Evolutionary conservation across 2,888 invertebrate genomes (phyloP).

Genomic region (Dolomedes plantarius): DNA sequence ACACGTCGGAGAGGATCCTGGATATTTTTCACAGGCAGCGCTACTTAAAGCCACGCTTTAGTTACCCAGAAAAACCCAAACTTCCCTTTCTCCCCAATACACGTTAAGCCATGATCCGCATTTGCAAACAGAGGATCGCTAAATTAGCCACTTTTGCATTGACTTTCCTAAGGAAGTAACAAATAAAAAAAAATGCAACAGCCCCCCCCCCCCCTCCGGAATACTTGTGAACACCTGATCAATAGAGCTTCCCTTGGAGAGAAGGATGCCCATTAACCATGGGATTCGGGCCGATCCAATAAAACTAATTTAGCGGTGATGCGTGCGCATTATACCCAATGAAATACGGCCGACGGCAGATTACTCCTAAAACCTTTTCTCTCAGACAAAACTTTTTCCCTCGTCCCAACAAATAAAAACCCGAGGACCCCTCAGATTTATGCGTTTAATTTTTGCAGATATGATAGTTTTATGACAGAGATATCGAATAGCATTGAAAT

Average conservation of each 20-base stretch:
- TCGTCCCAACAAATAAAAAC: constrained; percentile 38
- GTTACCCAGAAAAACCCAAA: neutral
- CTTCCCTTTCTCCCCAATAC: neutral
- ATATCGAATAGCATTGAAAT: constrained; percentile 19
- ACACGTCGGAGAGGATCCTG: neutral
- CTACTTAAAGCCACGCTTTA: neutral
- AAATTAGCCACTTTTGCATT: constrained; percentile 12
- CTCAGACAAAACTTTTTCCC: constrained; percentile 36
- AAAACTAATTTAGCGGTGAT: constrained; percentile 70
- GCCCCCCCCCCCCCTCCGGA: neutral
- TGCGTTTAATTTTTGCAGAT: constrained; percentile 71
- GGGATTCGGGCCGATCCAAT: constrained; percentile 63
- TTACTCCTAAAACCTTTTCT: constrained; percentile 51
- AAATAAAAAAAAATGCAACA: too few species aligned
- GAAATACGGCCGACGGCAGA: constrained; percentile 59
- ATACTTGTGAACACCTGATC: constrained; percentile 12
- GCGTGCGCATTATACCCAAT: constrained; percentile 66
- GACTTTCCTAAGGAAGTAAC: neutral
- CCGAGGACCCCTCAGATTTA: constrained; percentile 43
- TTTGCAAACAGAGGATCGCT: neutral
- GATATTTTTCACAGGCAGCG: neutral
- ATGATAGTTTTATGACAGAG: constrained; percentile 70
- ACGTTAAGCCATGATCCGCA: neutral
- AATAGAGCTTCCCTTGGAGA: constrained; percentile 10
- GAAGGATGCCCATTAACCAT: constrained; percentile 57